Conservation (phyloP, 2,888 invertebrate species). For the Eupelmus urozonus region DNA sequence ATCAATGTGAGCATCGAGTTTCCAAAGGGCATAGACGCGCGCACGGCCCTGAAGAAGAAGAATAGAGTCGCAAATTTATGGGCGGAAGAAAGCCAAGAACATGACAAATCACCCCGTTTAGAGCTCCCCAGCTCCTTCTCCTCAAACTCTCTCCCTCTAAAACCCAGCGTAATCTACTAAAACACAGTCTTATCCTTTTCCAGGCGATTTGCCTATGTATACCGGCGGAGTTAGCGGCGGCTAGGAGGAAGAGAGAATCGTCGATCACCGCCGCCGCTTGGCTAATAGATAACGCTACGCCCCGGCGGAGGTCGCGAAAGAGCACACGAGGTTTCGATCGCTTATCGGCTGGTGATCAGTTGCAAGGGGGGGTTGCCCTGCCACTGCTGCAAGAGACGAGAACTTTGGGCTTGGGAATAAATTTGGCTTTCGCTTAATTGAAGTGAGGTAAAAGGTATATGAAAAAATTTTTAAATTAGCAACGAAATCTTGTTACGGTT, state of each 20-base stretch:
- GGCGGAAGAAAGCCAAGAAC: slow-evolving; percentile 16
- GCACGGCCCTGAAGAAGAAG: slow-evolving; percentile 6
- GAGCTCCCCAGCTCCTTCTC: background rate
- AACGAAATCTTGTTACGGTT: too few relatives aligned
- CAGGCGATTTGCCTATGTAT: slow-evolving; percentile 62
- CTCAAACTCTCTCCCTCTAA: slow-evolving; percentile 14
- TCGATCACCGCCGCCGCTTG: slow-evolving; percentile 65
- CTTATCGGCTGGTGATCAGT: slow-evolving; percentile 29
- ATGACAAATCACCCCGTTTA: slow-evolving; percentile 23
- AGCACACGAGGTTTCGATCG: slow-evolving; percentile 12
- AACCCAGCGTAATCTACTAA: slow-evolving; percentile 39
- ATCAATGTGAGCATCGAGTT: too few relatives aligned
- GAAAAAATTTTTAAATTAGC: background rate
- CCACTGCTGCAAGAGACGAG: too few relatives aligned
- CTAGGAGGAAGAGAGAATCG: slow-evolving; percentile 64
- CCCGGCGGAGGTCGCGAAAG: slow-evolving; percentile 39
- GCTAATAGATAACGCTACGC: slow-evolving; percentile 65
- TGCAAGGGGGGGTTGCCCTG: background rate
- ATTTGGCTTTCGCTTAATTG: too few relatives aligned
- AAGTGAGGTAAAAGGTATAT: too few relatives aligned
- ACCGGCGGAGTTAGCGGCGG: slow-evolving; percentile 60
- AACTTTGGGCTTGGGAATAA: too few relatives aligned
- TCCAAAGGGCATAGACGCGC: too few relatives aligned
- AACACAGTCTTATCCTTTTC: slow-evolving; percentile 47
- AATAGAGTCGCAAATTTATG: slow-evolving; percentile 25